These are phyloP conservation scores for Plodia interpunctella DNA, from an alignment of 1,140 invertebrate genomes.

Conservation along the genomic window DNA sequence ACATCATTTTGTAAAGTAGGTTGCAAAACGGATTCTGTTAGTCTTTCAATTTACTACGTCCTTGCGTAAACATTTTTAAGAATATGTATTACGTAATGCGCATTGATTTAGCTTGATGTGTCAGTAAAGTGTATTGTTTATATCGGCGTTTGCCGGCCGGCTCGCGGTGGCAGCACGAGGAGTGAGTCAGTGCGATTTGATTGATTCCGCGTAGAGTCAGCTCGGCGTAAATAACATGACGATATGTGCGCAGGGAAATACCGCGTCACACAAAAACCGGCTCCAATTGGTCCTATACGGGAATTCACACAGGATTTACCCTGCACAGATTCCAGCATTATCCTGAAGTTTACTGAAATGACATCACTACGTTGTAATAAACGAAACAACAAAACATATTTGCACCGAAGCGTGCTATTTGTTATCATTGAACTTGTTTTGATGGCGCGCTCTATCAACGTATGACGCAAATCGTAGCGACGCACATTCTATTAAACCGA, in stretches of 20 bases:
- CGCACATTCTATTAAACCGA: background rate
- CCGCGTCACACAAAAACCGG: slow-evolving; percentile 34
- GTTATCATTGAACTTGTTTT: slow-evolving; percentile 25
- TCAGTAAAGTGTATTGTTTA: slow-evolving; percentile 37
- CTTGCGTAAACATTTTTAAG: slow-evolving; percentile 15
- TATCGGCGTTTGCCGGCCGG: slow-evolving; percentile 22
- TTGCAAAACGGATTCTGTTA: slow-evolving; percentile 6
- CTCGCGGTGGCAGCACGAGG: slow-evolving; percentile 4
- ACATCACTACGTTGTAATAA: slow-evolving; percentile 5
- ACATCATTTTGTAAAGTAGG: background rate
- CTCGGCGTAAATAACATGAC: slow-evolving; percentile 16
- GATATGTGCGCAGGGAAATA: slow-evolving; percentile 34
- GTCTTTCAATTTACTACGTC: slow-evolving; percentile 1
- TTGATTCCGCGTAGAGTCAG: slow-evolving; percentile 42
- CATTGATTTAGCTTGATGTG: slow-evolving; percentile 17
- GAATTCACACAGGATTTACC: slow-evolving; percentile 2
- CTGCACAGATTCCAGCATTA: background rate
- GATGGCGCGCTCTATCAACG: slow-evolving; percentile 17
- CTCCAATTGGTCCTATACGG: background rate
- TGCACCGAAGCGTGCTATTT: slow-evolving; percentile 6
- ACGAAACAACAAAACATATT: background rate
- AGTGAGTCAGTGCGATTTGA: slow-evolving; percentile 44
- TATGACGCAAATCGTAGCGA: slow-evolving; percentile 15
- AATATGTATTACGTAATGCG: slow-evolving; percentile 28
- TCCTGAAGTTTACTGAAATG: background rate